Evolutionary conservation across 1,140 invertebrate genomes (phyloP).

Genomic region (Nasonia vitripennis): DNA sequence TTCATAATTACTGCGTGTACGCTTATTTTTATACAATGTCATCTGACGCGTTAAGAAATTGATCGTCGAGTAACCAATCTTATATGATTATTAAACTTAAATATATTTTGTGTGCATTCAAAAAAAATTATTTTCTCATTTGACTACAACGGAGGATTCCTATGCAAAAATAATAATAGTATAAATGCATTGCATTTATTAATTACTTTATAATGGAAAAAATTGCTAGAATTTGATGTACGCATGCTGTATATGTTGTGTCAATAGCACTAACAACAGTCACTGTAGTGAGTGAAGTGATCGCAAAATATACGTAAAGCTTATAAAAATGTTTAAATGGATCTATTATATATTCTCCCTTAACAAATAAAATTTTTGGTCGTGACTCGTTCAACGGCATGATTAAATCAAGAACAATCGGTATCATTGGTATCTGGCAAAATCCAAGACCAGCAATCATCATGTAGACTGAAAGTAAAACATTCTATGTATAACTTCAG

Average conservation of each 20-base stretch:
- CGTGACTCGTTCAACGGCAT: constrained; percentile 6
- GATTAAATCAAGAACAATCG: not conserved
- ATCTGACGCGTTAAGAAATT: not conserved
- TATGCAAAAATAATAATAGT: not conserved
- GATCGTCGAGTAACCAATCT: not conserved
- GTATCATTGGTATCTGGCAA: constrained; percentile 10
- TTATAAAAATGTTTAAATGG: constrained; percentile 11
- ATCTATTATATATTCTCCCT: constrained; percentile 19
- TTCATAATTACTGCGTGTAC: not conserved
- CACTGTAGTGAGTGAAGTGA: not conserved
- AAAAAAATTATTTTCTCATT: not conserved
- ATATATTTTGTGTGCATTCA: no score
- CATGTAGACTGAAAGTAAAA: constrained; percentile 22
- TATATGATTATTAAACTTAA: no score
- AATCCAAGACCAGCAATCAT: not conserved
- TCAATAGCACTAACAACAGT: not conserved
- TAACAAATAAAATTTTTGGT: not conserved
- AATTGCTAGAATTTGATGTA: constrained; percentile 13
- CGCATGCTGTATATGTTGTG: not conserved
- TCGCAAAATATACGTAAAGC: not conserved
- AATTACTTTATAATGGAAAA: constrained; percentile 13
- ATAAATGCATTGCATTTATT: not conserved
- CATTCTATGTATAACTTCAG: not conserved
- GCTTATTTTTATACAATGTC: not conserved
- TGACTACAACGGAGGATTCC: not conserved